Evolutionary conservation across 2,113 vertebrate genomes (phyloP).

Genomic region (Lepus timidus): DNA sequence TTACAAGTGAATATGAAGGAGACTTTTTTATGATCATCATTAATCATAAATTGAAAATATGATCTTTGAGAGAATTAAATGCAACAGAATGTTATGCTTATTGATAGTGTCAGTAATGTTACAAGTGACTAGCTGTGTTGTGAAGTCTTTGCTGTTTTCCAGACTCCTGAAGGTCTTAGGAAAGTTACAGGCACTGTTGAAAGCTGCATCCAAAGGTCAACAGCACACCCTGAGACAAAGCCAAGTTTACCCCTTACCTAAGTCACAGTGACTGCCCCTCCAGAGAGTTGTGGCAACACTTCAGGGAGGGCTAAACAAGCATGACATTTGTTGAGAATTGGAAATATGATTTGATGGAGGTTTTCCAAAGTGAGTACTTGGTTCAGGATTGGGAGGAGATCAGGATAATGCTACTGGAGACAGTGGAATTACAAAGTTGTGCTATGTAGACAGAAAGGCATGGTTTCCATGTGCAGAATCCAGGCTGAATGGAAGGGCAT

Average conservation of each 20-base stretch:
- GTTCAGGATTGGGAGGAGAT: not conserved
- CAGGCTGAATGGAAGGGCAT: not conserved
- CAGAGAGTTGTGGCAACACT: not conserved
- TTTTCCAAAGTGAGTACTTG: not conserved
- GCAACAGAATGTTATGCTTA: not conserved
- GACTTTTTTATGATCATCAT: not conserved
- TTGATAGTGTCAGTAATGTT: not conserved
- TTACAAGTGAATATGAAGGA: not conserved
- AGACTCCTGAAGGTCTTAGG: not conserved
- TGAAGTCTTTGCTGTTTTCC: not conserved
- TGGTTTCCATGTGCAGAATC: not conserved
- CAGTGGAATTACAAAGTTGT: not conserved
- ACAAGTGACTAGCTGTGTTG: not conserved
- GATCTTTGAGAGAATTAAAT: not conserved
- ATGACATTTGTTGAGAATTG: not conserved
- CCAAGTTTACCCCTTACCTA: not conserved
- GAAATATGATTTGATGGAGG: not conserved
- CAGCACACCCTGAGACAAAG: not conserved
- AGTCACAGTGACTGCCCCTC: not conserved
- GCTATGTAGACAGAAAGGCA: not conserved
- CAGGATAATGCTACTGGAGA: not conserved
- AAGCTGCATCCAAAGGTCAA: not conserved
- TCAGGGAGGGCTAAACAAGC: accelerated
- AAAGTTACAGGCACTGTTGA: not conserved
- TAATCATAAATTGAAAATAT: not conserved